These are phyloP conservation scores for Lithophane socia DNA, from an alignment of 2,888 invertebrate species.

Conservation along the genomic window DNA sequence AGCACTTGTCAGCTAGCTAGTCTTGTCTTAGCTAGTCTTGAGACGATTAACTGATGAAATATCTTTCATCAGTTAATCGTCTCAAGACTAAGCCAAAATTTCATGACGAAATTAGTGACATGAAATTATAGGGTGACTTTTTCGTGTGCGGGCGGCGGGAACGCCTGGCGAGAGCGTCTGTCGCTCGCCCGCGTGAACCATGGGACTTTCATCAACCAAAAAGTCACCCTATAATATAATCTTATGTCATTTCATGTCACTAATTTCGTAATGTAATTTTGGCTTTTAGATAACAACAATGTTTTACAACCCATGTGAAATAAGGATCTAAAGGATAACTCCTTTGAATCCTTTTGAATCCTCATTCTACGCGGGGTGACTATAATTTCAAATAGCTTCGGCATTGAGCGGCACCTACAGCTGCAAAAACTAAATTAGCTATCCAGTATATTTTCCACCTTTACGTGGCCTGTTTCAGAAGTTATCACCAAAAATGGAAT, in stretches of 20 bases:
- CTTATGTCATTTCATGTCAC: no score
- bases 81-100: background rate
- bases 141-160: no score
- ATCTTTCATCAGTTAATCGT: conserved; percentile 20
- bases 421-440: conserved; percentile 4
- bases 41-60: no score
- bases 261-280: no score
- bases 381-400: conserved; percentile 33
- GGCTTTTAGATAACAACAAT: conserved; percentile 12
- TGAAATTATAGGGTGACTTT: no score
- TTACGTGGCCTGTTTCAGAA: background rate
- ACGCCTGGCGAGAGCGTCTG: no score
- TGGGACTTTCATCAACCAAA: no score
- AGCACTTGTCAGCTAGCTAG: no score
- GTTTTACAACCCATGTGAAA: conserved; percentile 16
- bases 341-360: conserved; percentile 10
- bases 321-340: background rate
- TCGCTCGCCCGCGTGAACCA: no score
- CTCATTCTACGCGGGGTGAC: background rate
- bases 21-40: no score
- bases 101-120: no score
- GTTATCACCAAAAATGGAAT: background rate
- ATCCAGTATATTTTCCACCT: background rate
- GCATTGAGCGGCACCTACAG: background rate
- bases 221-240: no score